phyloP scores from a whole-genome alignment of 92 coral and sea anemone species.

The Epizoanthus rinbou region DNA sequence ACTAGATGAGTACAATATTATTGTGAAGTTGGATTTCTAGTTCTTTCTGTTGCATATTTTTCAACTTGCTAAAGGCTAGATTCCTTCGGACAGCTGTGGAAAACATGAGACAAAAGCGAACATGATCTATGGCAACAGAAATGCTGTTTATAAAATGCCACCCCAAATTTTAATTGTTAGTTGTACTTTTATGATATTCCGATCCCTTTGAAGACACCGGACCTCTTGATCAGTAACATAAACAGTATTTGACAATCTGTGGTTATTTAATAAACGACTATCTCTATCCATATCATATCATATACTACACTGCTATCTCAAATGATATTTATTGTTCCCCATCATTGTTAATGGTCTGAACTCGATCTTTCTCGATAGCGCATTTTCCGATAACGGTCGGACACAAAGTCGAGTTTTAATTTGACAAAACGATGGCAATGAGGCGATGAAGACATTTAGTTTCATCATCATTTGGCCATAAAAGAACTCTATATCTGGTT shows the following conservation, averaged over 20 bases:
- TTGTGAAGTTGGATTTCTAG: too few species aligned
- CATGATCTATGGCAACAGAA: neutral
- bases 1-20: too few species aligned
- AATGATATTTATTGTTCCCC: too few species aligned
- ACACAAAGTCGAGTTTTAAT: neutral
- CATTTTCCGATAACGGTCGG: neutral
- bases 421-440: neutral
- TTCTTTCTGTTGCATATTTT: too few species aligned
- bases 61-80: neutral
- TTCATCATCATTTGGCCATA: slow-evolving; percentile 1
- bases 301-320: too few species aligned
- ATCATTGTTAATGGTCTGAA: neutral
- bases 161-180: neutral
- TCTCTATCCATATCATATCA: too few species aligned
- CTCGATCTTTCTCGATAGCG: neutral
- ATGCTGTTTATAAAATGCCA: neutral
- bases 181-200: neutral
- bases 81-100: slow-evolving; percentile 29
- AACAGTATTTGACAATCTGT: neutral
- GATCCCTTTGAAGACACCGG: slow-evolving; percentile 6
- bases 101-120: slow-evolving; percentile 6
- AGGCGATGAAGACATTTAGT: neutral
- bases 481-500: neutral
- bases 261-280: too few species aligned
- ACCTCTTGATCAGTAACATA: neutral